Conservation (phyloP, 1,140 invertebrate species). For the Mylabris phalerata region DNA sequence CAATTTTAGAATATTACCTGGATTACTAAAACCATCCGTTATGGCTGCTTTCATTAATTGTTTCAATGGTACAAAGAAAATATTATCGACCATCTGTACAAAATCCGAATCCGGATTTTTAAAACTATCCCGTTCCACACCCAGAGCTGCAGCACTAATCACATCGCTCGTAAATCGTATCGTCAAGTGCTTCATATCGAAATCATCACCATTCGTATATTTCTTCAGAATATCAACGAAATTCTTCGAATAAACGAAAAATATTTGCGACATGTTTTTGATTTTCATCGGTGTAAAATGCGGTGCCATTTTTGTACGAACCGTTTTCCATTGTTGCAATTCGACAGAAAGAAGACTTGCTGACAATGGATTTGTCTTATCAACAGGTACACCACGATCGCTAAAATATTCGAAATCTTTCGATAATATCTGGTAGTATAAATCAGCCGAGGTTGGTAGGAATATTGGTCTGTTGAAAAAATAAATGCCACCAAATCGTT, state of each 20-base stretch:
- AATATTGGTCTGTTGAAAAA: too few relatives aligned
- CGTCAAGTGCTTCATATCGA: constrained; percentile 32
- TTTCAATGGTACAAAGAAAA: too few relatives aligned
- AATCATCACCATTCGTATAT: neutral
- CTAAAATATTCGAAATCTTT: constrained; percentile 48
- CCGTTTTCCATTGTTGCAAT: constrained; percentile 43
- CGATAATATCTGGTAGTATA: constrained; percentile 44
- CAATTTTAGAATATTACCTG: neutral
- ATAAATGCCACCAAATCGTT: too few relatives aligned
- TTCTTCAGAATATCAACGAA: neutral
- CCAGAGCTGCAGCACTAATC: neutral
- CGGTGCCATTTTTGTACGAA: constrained; percentile 42
- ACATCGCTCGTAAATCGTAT: constrained; percentile 3
- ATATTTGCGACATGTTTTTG: constrained; percentile 39
- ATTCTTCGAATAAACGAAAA: too few relatives aligned
- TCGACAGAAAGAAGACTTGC: constrained; percentile 43
- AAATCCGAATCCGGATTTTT: constrained; percentile 2
- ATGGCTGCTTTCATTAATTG: constrained; percentile 9
- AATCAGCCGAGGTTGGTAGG: constrained; percentile 29
- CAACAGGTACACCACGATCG: constrained; percentile 40
- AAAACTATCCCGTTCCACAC: constrained; percentile 13
- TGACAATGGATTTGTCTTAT: constrained; percentile 41
- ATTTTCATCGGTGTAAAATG: constrained; percentile 46
- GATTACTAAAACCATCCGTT: neutral
- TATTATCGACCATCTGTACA: neutral